Conservation (phyloP, 2,797 vertebrate genomes). For the Menidia menidia region DNA sequence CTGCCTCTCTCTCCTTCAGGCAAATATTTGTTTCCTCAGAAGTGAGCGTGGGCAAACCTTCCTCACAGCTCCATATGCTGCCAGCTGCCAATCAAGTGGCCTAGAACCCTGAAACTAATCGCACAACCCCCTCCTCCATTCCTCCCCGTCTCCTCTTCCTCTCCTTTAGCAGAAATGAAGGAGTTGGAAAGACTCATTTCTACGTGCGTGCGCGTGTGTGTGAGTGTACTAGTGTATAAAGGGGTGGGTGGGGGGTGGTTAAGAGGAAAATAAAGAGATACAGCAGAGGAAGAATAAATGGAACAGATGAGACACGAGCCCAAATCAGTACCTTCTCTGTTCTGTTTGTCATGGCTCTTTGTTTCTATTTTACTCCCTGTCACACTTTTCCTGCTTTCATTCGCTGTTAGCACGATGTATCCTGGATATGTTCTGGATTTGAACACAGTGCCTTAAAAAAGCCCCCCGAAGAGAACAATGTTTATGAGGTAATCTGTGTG, state of each 20-base stretch:
- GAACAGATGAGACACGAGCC: conserved; percentile 48
- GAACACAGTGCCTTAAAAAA: conserved; percentile 38
- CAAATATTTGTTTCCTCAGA: conserved; percentile 97
- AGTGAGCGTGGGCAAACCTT: conserved; percentile 94
- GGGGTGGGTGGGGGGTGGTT: conserved; percentile 10
- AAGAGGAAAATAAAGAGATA: conserved; percentile 63
- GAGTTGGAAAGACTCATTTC: conserved; percentile 28
- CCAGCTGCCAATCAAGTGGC: conserved; percentile 92
- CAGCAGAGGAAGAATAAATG: conserved; percentile 42
- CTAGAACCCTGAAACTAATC: conserved; percentile 81
- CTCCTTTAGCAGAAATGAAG: conserved; percentile 69
- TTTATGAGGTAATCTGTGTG: conserved; percentile 22
- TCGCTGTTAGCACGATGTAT: conserved; percentile 20
- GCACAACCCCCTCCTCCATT: conserved; percentile 43
- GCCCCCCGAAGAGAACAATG: conserved; percentile 33
- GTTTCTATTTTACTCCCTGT: conserved; percentile 41
- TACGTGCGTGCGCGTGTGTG: conserved; percentile 18
- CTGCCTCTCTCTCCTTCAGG: conserved; percentile 85
- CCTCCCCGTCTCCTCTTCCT: conserved; percentile 50
- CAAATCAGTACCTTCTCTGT: conserved; percentile 46
- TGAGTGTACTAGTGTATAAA: neutral
- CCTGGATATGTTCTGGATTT: conserved; percentile 36
- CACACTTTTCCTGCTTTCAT: neutral
- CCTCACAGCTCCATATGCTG: conserved; percentile 91
- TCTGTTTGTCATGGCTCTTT: conserved; percentile 40